phyloP scores from a whole-genome alignment of 2,797 vertebrate genomes.

The Rousettus madagascariensis region DNA sequence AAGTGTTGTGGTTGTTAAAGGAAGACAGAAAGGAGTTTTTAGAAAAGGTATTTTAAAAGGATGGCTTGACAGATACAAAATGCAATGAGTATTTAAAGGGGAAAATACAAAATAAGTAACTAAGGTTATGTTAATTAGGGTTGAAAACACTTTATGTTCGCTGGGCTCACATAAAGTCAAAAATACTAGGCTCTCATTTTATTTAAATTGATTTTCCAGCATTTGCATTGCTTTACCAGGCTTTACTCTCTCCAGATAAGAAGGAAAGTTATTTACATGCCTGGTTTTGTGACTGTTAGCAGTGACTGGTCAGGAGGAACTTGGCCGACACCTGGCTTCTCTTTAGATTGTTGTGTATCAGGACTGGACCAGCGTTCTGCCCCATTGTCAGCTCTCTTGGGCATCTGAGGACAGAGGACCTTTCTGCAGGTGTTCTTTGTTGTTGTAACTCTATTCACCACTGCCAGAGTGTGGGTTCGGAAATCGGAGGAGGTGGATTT shows the following conservation, averaged over 20 bases:
- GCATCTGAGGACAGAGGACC: not conserved
- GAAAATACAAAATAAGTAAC: not conserved
- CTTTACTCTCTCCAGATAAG: not conserved
- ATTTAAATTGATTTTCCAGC: not conserved
- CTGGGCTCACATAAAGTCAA: not conserved
- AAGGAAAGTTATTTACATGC: too few relatives aligned
- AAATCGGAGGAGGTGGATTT: not conserved
- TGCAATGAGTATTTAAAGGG: not conserved
- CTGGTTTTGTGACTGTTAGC: not conserved
- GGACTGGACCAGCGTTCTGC: not conserved
- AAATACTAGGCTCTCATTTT: not conserved
- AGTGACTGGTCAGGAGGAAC: not conserved
- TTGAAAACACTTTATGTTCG: not conserved
- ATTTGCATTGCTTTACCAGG: not conserved
- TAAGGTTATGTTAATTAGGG: not conserved
- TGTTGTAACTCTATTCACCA: not conserved
- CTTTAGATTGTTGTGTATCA: not conserved
- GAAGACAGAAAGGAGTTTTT: not conserved
- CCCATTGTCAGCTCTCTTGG: not conserved
- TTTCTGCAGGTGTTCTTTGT: not conserved
- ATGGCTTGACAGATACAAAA: not conserved
- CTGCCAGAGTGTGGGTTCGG: not conserved
- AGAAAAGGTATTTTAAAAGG: not conserved
- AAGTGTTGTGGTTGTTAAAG: not conserved
- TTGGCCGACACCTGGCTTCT: not conserved